These are phyloP conservation scores for Eupristina koningsbergeri DNA, from an alignment of 1,140 invertebrate species.

Conservation along the genomic window DNA sequence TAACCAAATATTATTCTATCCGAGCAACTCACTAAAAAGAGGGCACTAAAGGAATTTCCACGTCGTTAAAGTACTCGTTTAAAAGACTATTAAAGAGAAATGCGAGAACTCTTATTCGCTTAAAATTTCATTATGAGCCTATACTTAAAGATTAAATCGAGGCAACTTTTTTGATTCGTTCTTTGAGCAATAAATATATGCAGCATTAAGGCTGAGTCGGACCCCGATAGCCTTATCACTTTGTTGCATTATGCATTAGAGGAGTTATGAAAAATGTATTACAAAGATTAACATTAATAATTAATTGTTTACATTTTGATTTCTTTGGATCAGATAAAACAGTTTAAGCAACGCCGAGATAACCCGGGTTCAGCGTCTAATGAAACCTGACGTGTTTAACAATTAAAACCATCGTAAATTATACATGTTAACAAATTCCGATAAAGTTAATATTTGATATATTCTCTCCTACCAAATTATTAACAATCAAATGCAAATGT, in stretches of 20 bases:
- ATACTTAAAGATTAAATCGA: slow-evolving; percentile 1
- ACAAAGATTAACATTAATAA: slow-evolving; percentile 10
- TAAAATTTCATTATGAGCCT: slow-evolving; percentile 33
- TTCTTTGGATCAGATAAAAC: neutral
- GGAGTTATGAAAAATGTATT: slow-evolving; percentile 31
- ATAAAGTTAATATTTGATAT: neutral
- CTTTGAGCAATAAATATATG: neutral
- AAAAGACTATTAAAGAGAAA: slow-evolving; percentile 36
- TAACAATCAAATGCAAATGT: no score
- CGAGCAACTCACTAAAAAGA: slow-evolving; percentile 47
- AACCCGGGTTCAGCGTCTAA: neutral
- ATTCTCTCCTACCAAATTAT: neutral
- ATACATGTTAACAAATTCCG: neutral
- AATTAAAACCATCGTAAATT: neutral
- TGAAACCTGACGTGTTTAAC: neutral
- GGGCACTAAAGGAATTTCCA: slow-evolving; percentile 48
- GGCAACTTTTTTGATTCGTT: slow-evolving; percentile 13
- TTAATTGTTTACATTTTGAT: slow-evolving; percentile 10
- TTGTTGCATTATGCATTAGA: slow-evolving; percentile 48
- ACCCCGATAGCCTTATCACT: neutral
- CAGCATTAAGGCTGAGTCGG: neutral
- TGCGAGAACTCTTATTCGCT: slow-evolving; percentile 8
- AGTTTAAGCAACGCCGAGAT: neutral
- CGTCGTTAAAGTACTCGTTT: slow-evolving; percentile 41
- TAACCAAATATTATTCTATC: slow-evolving; percentile 53